Evolutionary conservation across 2,888 invertebrate species (phyloP).

Genomic region (Leptothorax acervorum): DNA sequence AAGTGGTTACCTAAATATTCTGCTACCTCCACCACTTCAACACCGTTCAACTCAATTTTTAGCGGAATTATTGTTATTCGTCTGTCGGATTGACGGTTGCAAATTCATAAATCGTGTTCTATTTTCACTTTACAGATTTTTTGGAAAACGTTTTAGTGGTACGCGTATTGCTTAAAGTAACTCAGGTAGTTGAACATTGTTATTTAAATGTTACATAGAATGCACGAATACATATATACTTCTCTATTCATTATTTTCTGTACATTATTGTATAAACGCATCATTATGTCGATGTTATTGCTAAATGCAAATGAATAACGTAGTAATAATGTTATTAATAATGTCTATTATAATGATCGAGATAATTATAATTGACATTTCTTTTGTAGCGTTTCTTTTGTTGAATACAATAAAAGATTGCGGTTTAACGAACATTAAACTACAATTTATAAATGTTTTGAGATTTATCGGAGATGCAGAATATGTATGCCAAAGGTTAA

Average conservation of each 20-base stretch:
- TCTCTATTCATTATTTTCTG: background rate
- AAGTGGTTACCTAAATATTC: slow-evolving; percentile 39
- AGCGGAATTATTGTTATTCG: slow-evolving; percentile 31
- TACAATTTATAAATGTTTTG: background rate
- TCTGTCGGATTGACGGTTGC: background rate
- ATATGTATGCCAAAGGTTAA: slow-evolving; percentile 42
- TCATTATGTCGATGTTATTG: background rate
- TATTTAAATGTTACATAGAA: background rate
- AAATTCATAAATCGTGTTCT: slow-evolving; percentile 31
- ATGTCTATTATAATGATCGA: background rate
- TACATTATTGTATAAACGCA: background rate
- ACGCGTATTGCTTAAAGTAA: background rate
- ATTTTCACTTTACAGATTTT: slow-evolving; percentile 6
- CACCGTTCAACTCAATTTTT: slow-evolving; percentile 43
- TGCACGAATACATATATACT: background rate
- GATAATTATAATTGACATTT: background rate
- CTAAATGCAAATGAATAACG: background rate
- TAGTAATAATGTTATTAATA: background rate
- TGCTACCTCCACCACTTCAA: slow-evolving; percentile 3
- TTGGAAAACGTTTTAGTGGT: background rate
- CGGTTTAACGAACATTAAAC: background rate
- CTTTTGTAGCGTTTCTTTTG: background rate
- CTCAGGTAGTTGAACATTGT: background rate
- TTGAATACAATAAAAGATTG: background rate
- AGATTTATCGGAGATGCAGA: background rate